These are phyloP conservation scores for Amblyornis subalaris DNA, from an alignment of 2,113 vertebrate genomes.

Conservation along the genomic window DNA sequence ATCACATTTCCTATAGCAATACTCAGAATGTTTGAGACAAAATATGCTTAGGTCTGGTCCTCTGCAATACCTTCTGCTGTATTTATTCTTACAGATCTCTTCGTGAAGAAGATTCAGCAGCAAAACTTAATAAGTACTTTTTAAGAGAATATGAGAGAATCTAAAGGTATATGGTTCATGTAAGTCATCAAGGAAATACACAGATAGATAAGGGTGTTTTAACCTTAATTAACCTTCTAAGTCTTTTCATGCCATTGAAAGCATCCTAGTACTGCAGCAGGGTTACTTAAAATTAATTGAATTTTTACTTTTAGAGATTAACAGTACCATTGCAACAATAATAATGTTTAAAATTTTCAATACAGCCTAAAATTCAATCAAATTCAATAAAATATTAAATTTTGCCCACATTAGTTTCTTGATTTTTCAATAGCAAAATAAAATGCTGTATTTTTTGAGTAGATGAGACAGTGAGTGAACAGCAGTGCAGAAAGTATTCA, in stretches of 20 bases:
- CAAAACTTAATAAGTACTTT: neutral
- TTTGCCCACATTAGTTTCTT: neutral
- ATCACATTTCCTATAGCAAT: too few species aligned
- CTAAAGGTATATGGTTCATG: neutral
- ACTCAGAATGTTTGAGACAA: neutral
- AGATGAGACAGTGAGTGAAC: neutral
- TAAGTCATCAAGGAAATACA: neutral
- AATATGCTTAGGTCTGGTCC: rapidly evolving
- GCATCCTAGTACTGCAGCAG: neutral
- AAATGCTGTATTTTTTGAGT: neutral
- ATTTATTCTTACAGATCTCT: neutral
- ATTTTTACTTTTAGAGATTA: neutral
- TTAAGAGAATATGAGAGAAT: neutral
- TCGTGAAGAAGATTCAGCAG: neutral
- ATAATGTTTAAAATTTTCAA: neutral
- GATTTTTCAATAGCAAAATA: neutral
- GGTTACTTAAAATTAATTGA: neutral
- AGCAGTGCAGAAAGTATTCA: neutral
- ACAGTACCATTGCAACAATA: neutral
- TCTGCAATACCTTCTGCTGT: neutral
- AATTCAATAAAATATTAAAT: neutral
- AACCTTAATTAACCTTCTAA: neutral
- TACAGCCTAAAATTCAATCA: neutral
- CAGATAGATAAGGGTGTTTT: neutral
- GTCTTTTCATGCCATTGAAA: neutral